A percentile compares a stretch with the other conserved stretches of the same genome.
These are phyloP conservation scores for Porites cylindrica DNA, from an alignment of 92 coral and sea anemone genomes.

Conservation along the genomic window DNA sequence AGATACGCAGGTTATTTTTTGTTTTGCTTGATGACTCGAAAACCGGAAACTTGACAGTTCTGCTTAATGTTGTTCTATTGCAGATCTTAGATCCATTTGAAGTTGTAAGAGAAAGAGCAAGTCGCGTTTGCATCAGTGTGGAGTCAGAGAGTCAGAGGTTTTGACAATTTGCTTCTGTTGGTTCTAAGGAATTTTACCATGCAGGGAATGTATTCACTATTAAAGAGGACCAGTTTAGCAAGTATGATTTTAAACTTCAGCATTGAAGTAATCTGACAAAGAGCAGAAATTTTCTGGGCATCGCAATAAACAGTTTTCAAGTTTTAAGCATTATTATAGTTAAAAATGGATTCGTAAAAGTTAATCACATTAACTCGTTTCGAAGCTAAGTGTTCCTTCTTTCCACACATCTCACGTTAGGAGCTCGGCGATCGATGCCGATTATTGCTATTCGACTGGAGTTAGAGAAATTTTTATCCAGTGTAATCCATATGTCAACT, in stretches of 20 bases:
- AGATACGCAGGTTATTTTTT: too few relatives aligned
- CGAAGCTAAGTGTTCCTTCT: not conserved
- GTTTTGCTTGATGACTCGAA: too few relatives aligned
- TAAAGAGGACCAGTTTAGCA: not conserved
- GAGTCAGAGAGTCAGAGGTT: not conserved
- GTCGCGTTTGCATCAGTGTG: too few relatives aligned
- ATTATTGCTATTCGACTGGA: not conserved
- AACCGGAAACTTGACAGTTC: too few relatives aligned
- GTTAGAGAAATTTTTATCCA: not conserved
- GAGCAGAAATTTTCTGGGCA: not conserved
- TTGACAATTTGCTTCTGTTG: not conserved
- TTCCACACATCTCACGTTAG: not conserved
- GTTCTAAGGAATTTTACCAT: not conserved
- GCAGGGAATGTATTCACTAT: not conserved
- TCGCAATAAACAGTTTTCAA: not conserved
- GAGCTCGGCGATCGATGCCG: not conserved
- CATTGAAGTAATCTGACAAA: not conserved
- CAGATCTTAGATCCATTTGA: not conserved
- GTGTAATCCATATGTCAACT: slow-evolving; percentile 32
- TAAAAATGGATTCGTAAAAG: not conserved
- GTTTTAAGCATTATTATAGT: not conserved
- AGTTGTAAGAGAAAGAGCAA: too few relatives aligned
- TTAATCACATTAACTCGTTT: slow-evolving; percentile 14
- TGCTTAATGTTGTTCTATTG: slow-evolving; percentile 3
- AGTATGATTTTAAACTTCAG: not conserved